A percentile compares a stretch with the other conserved stretches of the same genome.
Evolutionary conservation across 2,797 vertebrate species (phyloP).

Genomic region (Chromobotia macracanthus): DNA sequence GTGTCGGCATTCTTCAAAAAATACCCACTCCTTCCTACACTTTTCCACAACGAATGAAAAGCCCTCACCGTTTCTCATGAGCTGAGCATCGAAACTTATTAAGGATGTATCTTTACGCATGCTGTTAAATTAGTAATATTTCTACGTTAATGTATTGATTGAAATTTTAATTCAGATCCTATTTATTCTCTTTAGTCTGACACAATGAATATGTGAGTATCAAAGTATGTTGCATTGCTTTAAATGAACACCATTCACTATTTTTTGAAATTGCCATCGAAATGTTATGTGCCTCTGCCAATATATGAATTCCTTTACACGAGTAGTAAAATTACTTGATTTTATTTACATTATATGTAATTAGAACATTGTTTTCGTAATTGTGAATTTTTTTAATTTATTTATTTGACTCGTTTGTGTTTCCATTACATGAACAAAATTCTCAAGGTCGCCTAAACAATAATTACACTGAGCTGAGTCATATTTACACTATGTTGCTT

Average conservation of each 20-base stretch:
- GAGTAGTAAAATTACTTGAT: neutral
- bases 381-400: no score
- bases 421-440: neutral
- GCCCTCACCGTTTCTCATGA: conserved; percentile 45
- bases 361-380: no score
- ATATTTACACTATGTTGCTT: neutral
- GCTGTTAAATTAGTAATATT: neutral
- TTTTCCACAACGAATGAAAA: conserved; percentile 52
- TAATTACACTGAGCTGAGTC: neutral
- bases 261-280: neutral
- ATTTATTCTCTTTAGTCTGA: neutral
- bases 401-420: neutral
- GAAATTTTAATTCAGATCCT: neutral
- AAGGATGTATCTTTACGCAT: conserved; percentile 17
- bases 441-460: neutral
- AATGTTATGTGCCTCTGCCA: neutral
- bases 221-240: neutral
- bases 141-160: neutral
- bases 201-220: conserved; percentile 18
- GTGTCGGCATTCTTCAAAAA: conserved; percentile 84
- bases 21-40: conserved; percentile 69
- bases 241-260: neutral
- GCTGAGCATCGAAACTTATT: conserved; percentile 28
- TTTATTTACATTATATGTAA: neutral
- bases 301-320: conserved; percentile 15